phyloP scores from a whole-genome alignment of 2,888 invertebrate genomes.

The Belgica antarctica region DNA sequence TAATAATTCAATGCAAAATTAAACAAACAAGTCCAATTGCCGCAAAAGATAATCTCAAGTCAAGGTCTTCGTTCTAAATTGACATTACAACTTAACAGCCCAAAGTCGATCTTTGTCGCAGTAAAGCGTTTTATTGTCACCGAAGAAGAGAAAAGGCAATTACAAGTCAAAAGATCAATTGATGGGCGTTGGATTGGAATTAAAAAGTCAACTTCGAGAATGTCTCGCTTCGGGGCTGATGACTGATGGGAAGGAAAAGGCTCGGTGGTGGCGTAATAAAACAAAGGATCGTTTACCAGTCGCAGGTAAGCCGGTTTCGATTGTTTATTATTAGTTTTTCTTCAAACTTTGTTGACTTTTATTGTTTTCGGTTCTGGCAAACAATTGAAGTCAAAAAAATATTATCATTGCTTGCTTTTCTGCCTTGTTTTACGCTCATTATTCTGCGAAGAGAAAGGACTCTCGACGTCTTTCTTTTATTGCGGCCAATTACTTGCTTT shows the following conservation, averaged over 20 bases:
- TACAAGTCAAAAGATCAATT: constrained; percentile 35
- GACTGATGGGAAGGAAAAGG: not conserved
- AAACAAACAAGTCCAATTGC: too few relatives aligned
- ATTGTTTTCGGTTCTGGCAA: constrained; percentile 37
- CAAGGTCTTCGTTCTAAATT: constrained; percentile 16
- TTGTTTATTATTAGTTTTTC: constrained; percentile 27
- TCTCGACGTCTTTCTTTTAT: constrained; percentile 9
- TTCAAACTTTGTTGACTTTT: constrained; percentile 39
- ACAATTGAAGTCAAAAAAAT: constrained; percentile 44
- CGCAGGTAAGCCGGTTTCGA: constrained; percentile 7
- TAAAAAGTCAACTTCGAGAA: constrained; percentile 38
- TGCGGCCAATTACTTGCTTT: not conserved
- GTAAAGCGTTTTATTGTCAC: constrained; percentile 36
- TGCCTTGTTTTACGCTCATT: not conserved
- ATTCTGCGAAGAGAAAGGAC: constrained; percentile 36
- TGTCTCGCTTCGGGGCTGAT: not conserved
- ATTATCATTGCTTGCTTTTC: constrained; percentile 36
- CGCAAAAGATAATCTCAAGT: not conserved
- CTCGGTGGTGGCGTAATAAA: not conserved
- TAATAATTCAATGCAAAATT: too few relatives aligned
- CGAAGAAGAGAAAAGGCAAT: constrained; percentile 24
- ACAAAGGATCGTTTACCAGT: not conserved
- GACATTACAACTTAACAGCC: not conserved
- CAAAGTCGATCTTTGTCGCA: constrained; percentile 23
- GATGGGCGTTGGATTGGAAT: constrained; percentile 40